Conservation (phyloP, 2,888 invertebrate genomes). For the Meta bourneti region DNA sequence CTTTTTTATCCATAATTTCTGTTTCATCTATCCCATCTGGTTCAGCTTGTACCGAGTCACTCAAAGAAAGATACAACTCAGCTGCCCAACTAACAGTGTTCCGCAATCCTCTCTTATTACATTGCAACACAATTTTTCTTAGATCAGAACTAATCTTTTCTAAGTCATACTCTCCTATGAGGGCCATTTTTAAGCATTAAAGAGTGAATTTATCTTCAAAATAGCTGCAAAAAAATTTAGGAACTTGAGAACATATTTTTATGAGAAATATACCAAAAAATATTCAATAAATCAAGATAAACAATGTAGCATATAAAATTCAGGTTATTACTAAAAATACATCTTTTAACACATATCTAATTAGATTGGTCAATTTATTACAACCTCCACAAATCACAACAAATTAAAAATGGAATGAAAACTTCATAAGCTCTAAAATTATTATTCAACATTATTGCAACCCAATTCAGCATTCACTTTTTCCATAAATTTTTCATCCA, state of each 20-base stretch:
- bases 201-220: slow-evolving; percentile 64
- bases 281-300: slow-evolving; percentile 26
- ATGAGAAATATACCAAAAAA: slow-evolving; percentile 19
- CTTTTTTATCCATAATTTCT: slow-evolving; percentile 55
- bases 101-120: slow-evolving; percentile 66
- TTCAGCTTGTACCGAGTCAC: slow-evolving; percentile 40
- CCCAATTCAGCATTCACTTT: slow-evolving; percentile 79
- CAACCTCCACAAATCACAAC: slow-evolving; percentile 25
- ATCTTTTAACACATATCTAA: not conserved
- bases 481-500: slow-evolving; percentile 80
- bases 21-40: slow-evolving; percentile 52
- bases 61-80: slow-evolving; percentile 56
- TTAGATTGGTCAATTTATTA: slow-evolving; percentile 24
- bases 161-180: slow-evolving; percentile 59
- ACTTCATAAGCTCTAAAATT: slow-evolving; percentile 43
- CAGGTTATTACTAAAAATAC: not conserved
- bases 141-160: slow-evolving; percentile 66
- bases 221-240: slow-evolving; percentile 73
- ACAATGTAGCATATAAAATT: not conserved
- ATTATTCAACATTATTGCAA: slow-evolving; percentile 55
- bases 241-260: slow-evolving; percentile 50
- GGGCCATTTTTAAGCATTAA: slow-evolving; percentile 62
- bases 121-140: slow-evolving; percentile 56
- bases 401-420: slow-evolving; percentile 69
- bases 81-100: slow-evolving; percentile 64